Base-by-base conservation (phyloP, 92 coral and sea anemone species). In the Diadumene lineata region DNA sequence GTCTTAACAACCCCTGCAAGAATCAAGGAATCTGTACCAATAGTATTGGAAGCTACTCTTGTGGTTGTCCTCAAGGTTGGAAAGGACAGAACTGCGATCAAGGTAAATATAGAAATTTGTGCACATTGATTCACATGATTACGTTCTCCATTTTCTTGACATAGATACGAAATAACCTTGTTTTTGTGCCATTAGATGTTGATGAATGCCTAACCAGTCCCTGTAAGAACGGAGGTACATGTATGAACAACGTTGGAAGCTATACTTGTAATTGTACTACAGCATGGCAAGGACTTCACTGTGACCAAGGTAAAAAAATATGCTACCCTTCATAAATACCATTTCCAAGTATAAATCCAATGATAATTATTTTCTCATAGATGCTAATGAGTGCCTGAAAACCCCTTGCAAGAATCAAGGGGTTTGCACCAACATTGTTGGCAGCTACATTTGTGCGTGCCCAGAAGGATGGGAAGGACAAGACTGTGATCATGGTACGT, bases 331-430 rank as follows among this genome's bases (percentile, higher is more conserved):
- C n/a, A n/a, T n/a, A n/a, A n/a, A n/a, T n/a, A n/a, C n/a, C n/a
- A n/a, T n/a, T n/a, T n/a, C n/a, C n/a, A n/a, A n/a, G n/a, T n/a
- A n/a, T n/a, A n/a, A n/a, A n/a, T n/a, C n/a, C n/a, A n/a, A n/a
- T n/a, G 80, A 60, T 57, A 68, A 61, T 8, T 19, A 60, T 50
- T 56, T 31, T 60, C 22, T n/a, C n/a, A n/a, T n/a, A n/a, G n/a
- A n/a, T n/a, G n/a, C n/a, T n/a, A n/a, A n/a, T n/a, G n/a, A n/a
- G n/a, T 75, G 80, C 25, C 33, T 34, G 4, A 26, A 34, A 34
- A 78, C 7, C 57, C 88, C 88, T 1, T 83, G 88, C 43, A n/a
- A 22, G 26, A 83, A 83, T 63, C 67, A 60, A 27, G 88, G 25
- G 1, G 56, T 13, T n/a, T n/a, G n/a, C n/a, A n/a, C n/a, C n/a